Conservation (phyloP, 2,113 vertebrate genomes). For the Tachysurus fulvidraco region DNA sequence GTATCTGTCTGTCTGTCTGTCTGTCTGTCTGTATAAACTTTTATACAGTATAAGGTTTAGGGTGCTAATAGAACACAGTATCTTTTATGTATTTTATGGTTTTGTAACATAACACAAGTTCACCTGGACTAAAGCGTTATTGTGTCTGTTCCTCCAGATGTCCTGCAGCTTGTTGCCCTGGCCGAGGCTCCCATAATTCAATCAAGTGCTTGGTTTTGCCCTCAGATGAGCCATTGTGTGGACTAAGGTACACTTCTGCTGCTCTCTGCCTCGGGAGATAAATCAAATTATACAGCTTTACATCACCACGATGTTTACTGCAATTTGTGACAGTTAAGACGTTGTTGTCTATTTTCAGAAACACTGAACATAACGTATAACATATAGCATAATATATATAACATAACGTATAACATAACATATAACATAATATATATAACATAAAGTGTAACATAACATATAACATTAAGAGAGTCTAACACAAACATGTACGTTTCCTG, state of each 20-base stretch:
- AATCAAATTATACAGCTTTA: slow-evolving; percentile 19
- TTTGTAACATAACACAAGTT: not conserved
- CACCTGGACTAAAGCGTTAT: slow-evolving; percentile 1
- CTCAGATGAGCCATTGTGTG: slow-evolving; percentile 33
- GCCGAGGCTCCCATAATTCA: slow-evolving; percentile 30
- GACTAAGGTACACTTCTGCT: slow-evolving; percentile 40
- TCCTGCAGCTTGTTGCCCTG: slow-evolving; percentile 37
- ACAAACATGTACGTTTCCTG: not conserved
- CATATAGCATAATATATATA: no score
- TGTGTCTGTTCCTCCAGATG: slow-evolving; percentile 29
- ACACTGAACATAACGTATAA: not conserved
- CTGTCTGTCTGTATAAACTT: not conserved
- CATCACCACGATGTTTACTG: not conserved
- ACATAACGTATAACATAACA: no score
- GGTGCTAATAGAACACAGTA: not conserved
- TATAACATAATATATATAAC: no score
- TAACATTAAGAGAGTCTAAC: no score
- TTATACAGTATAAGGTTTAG: not conserved
- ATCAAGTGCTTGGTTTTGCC: slow-evolving; percentile 40
- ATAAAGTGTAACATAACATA: not conserved
- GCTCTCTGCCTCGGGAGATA: not conserved
- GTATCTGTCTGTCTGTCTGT: not conserved
- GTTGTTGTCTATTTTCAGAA: not conserved
- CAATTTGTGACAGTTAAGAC: not conserved
- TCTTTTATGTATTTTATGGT: not conserved